Base-by-base conservation (phyloP, 1,140 invertebrate species). In the Micrasema longulum region DNA sequence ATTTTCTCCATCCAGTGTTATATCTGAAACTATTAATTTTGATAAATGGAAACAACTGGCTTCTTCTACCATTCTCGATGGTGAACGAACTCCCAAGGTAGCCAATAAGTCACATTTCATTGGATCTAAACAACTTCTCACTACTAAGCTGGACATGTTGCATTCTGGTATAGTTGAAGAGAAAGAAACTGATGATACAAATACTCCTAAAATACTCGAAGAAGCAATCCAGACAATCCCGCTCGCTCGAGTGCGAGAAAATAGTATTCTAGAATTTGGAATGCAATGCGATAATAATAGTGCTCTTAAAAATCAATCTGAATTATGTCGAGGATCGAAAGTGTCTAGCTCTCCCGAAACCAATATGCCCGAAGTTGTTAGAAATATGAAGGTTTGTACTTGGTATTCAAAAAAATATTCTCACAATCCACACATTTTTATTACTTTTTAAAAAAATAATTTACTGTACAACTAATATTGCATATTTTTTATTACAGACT, bases 1-100 rank as follows among this genome's bases (percentile, higher is more conserved):
- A 18, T 63, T 48, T 67, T 72, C 69, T n/a, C 66, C 50, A 10
- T 48, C 9, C 22, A 72, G 62, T 63, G 11, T 72, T 7, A 52
- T 50, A 41, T 75, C 74, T 14, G 74, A 72, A 31, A 75, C 50
- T 43, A 69, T 69, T 20, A 72, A 72, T 62, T 75, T 69, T 66
- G 74, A 75, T 36, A 65, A 31, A 47, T 72, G 70, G 48, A 72
- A 70, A 47, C 47, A 69, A 11, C 52, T 72, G 5, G 48, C 66
- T 18, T 75, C 74, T 20, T 75, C 74, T 7, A 75, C 74, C 14
- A 60, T 75, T 16, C 36, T 72, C 16, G 70, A 64, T 0, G 43
- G 50, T 26, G 67, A 70, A 50, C 14, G 55, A 16, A 71, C 57
- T 62, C 73, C 73, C 6, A 75, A 69, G 47, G 47, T 41, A 2